Conservation (phyloP, 2,113 vertebrate genomes). For the Spheniscus mendiculus region DNA sequence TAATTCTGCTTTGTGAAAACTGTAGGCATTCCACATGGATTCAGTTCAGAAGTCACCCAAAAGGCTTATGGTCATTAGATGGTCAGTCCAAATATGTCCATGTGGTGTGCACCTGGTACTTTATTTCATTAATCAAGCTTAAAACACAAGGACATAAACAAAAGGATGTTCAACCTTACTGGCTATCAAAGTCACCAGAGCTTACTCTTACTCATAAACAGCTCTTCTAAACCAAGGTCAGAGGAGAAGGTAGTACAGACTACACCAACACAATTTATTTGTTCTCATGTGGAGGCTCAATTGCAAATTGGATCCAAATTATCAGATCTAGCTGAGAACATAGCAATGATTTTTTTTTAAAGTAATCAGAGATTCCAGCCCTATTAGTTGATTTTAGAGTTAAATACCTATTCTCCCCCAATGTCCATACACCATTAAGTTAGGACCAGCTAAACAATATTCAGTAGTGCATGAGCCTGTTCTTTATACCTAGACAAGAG, state of each 20-base stretch:
- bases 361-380: neutral
- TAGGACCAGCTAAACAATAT: neutral
- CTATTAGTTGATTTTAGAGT: neutral
- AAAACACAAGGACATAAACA: neutral
- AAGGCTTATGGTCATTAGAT: neutral
- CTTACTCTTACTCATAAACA: neutral
- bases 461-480: accelerated
- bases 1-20: neutral
- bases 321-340: neutral
- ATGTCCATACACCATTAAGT: neutral
- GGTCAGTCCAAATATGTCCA: neutral
- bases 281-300: neutral
- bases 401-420: neutral
- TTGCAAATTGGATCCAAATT: neutral
- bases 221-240: neutral
- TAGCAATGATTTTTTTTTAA: neutral
- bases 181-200: neutral
- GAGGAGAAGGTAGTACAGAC: neutral
- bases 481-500: neutral
- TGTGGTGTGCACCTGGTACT: neutral
- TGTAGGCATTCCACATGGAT: neutral
- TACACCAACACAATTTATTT: neutral
- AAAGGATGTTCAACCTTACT: neutral
- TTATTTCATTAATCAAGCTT: neutral
- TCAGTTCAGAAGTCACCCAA: neutral